Evolutionary conservation across 2,113 vertebrate genomes (phyloP).

Genomic region (Ascaphus truei): DNA sequence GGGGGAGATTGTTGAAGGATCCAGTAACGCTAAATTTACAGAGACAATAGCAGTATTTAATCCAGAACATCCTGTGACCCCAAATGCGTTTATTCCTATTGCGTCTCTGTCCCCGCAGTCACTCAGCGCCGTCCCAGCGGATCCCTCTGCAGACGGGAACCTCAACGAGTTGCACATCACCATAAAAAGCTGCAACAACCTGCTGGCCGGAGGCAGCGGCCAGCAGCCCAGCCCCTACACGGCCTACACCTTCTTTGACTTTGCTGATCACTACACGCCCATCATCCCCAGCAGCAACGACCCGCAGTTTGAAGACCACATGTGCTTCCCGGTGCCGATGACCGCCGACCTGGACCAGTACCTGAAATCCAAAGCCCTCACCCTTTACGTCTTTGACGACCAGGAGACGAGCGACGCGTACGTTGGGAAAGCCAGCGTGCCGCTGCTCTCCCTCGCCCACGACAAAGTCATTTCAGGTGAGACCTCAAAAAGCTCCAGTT

Average conservation of each 20-base stretch:
- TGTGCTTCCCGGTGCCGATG: slow-evolving; percentile 71
- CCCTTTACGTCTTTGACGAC: slow-evolving; percentile 81
- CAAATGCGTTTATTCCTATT: neutral
- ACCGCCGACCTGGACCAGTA: slow-evolving; percentile 70
- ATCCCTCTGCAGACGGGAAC: slow-evolving; percentile 46
- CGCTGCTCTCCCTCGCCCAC: slow-evolving; percentile 71
- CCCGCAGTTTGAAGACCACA: slow-evolving; percentile 71
- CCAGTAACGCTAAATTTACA: too few relatives aligned
- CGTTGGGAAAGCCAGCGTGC: slow-evolving; percentile 76
- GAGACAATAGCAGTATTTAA: too few relatives aligned
- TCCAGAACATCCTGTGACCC: too few relatives aligned
- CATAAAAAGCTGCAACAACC: slow-evolving; percentile 64
- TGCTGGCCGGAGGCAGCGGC: slow-evolving; percentile 47
- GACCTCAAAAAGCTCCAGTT: too few relatives aligned
- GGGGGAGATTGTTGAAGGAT: too few relatives aligned
- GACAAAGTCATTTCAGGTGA: slow-evolving; percentile 72
- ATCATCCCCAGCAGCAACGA: slow-evolving; percentile 62
- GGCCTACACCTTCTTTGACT: slow-evolving; percentile 84
- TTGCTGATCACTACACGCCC: slow-evolving; percentile 76
- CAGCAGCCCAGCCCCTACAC: slow-evolving; percentile 74
- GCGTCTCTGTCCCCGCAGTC: slow-evolving; percentile 11
- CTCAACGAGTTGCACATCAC: slow-evolving; percentile 74
- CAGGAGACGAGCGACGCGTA: slow-evolving; percentile 67
- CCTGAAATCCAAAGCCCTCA: slow-evolving; percentile 68
- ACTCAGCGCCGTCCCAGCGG: slow-evolving; percentile 42